These are phyloP conservation scores for Chrysemys picta DNA, from an alignment of 2,113 vertebrate species.

Conservation along the genomic window DNA sequence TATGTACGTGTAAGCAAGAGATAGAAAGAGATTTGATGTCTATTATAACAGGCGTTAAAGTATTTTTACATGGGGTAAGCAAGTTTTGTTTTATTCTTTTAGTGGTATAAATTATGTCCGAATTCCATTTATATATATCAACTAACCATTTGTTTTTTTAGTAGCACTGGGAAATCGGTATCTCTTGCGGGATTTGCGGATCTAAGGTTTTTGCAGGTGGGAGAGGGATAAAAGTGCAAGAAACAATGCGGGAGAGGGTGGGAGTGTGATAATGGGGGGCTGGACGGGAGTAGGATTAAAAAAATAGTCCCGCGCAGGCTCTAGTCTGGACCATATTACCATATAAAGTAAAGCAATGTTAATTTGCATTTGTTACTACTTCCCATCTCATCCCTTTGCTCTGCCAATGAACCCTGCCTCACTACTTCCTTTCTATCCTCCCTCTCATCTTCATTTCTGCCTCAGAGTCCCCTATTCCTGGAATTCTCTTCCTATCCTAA, in stretches of 20 bases:
- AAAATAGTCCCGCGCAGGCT: not conserved
- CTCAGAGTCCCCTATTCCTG: accelerated
- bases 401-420: not conserved
- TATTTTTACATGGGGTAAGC: not conserved
- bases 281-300: too few species aligned
- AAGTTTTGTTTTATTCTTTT: not conserved
- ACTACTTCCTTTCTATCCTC: not conserved
- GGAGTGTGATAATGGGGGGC: too few species aligned
- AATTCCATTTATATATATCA: not conserved
- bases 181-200: not conserved
- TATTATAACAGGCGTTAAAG: not conserved
- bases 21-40: not conserved
- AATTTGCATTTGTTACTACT: not conserved
- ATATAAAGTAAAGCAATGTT: not conserved
- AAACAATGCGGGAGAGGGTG: too few species aligned
- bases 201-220: not conserved
- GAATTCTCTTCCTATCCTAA: not conserved
- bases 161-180: not conserved
- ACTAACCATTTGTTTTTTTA: not conserved
- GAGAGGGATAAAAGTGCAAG: not conserved
- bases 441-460: not conserved
- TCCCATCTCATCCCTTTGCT: not conserved
- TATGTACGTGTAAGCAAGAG: not conserved
- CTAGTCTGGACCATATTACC: not conserved
- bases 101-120: not conserved